Conservation (phyloP, 2,888 invertebrate species). For the Diploptera punctata region DNA sequence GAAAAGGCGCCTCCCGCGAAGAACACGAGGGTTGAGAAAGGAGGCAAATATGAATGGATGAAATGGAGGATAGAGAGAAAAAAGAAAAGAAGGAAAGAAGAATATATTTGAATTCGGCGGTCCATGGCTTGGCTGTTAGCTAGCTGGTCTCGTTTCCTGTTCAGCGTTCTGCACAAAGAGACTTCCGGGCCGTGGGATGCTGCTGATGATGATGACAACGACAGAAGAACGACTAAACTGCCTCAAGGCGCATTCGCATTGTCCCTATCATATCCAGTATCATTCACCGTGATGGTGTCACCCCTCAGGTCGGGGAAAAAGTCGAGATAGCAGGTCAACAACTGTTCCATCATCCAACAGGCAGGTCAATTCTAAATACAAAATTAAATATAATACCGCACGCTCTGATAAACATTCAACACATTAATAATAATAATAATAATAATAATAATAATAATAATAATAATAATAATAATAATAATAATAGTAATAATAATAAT, state of each 20-base stretch:
- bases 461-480: too few species aligned
- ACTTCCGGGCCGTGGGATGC: conserved; percentile 36
- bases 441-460: too few species aligned
- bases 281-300: conserved; percentile 18
- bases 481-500: too few species aligned
- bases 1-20: conserved; percentile 23
- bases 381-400: too few species aligned
- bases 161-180: conserved; percentile 34
- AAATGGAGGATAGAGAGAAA: conserved; percentile 27
- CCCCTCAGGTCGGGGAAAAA: conserved; percentile 11
- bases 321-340: neutral
- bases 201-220: conserved; percentile 25
- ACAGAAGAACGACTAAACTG: conserved; percentile 25
- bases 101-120: conserved; percentile 38
- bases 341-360: too few species aligned
- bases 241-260: conserved; percentile 25
- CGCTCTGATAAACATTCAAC: too few species aligned
- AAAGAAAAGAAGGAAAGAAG: conserved; percentile 31
- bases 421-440: too few species aligned
- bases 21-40: conserved; percentile 5
- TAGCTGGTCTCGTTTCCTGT: conserved; percentile 38
- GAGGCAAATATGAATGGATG: conserved; percentile 15
- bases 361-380: too few species aligned
- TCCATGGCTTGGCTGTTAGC: conserved; percentile 31
- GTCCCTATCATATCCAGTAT: conserved; percentile 24